These are phyloP conservation scores for Paramormyrops hopkinsi DNA, from an alignment of 2,797 vertebrate species.

Conservation along the genomic window DNA sequence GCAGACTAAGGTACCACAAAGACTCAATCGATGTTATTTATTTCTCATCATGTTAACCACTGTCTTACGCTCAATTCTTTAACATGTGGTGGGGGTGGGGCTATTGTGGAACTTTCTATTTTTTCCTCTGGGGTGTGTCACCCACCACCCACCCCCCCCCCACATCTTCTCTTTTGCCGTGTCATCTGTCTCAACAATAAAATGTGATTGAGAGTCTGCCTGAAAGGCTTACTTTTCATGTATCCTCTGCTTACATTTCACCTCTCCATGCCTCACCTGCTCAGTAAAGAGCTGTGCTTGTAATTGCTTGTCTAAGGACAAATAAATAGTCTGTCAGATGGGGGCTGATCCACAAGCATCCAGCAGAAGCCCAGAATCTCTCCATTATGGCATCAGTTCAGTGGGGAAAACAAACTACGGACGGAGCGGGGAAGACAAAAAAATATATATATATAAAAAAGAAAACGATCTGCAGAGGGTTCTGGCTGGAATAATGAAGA, in stretches of 20 bases:
- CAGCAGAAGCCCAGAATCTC: not conserved
- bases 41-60: constrained; percentile 22
- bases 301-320: constrained; percentile 32
- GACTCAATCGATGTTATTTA: constrained; percentile 20
- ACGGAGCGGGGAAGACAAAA: not conserved
- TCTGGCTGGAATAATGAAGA: constrained; percentile 20
- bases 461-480: not conserved
- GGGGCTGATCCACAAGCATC: constrained; percentile 2
- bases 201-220: constrained; percentile 38
- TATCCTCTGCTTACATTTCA: constrained; percentile 24
- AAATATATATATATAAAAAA: not conserved
- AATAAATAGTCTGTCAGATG: constrained; percentile 20
- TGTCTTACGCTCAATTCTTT: constrained; percentile 16
- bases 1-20: constrained; percentile 12
- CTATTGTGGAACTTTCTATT: not conserved
- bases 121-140: constrained; percentile 9
- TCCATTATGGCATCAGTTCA: not conserved
- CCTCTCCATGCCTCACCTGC: constrained; percentile 14
- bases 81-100: not conserved
- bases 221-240: constrained; percentile 24
- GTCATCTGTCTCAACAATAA: constrained; percentile 41
- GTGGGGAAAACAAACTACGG: not conserved
- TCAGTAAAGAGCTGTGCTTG: not conserved
- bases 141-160: not conserved
- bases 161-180: constrained; percentile 29